These are phyloP conservation scores for Periophthalmus magnuspinnatus DNA, from an alignment of 2,797 vertebrate species.

Conservation along the genomic window DNA sequence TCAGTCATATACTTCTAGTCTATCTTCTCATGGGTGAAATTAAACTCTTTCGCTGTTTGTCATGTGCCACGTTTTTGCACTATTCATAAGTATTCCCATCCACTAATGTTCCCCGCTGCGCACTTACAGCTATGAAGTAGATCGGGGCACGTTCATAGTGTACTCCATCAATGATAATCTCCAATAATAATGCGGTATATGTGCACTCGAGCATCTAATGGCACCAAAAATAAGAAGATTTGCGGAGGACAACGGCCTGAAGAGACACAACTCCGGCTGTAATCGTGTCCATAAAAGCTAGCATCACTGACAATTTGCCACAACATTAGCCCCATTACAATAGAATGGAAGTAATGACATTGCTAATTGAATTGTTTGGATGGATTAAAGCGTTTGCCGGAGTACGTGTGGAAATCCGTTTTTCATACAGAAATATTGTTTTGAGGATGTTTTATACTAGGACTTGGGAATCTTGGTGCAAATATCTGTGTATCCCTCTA, in stretches of 20 bases:
- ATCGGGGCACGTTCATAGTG: slow-evolving; percentile 35
- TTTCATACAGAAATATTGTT: slow-evolving; percentile 14
- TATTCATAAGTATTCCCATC: slow-evolving; percentile 32
- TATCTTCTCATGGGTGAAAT: slow-evolving; percentile 4
- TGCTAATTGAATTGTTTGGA: slow-evolving; percentile 68
- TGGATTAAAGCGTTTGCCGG: slow-evolving; percentile 26
- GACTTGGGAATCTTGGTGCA: too few species aligned
- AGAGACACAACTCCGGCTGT: slow-evolving; percentile 48
- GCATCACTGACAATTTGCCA: slow-evolving; percentile 59
- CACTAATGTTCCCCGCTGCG: slow-evolving; percentile 39
- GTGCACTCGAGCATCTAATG: slow-evolving; percentile 22
- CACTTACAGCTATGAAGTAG: slow-evolving; percentile 36
- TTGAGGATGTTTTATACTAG: neutral
- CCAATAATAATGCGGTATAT: slow-evolving; percentile 47
- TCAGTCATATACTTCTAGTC: slow-evolving; percentile 3
- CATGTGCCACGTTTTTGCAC: slow-evolving; percentile 12
- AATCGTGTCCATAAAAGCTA: slow-evolving; percentile 50
- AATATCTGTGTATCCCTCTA: too few species aligned
- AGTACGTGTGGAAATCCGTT: slow-evolving; percentile 30
- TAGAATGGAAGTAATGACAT: slow-evolving; percentile 59
- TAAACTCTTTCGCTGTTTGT: slow-evolving; percentile 12
- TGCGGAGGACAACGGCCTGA: slow-evolving; percentile 39
- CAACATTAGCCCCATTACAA: slow-evolving; percentile 68
- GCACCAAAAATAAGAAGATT: slow-evolving; percentile 10
- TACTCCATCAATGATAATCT: slow-evolving; percentile 35